Evolutionary conservation across 2,888 invertebrate genomes (phyloP), one percentile per base, ranked within the genome.

Genomic region (Clitarchus hookeri): DNA sequence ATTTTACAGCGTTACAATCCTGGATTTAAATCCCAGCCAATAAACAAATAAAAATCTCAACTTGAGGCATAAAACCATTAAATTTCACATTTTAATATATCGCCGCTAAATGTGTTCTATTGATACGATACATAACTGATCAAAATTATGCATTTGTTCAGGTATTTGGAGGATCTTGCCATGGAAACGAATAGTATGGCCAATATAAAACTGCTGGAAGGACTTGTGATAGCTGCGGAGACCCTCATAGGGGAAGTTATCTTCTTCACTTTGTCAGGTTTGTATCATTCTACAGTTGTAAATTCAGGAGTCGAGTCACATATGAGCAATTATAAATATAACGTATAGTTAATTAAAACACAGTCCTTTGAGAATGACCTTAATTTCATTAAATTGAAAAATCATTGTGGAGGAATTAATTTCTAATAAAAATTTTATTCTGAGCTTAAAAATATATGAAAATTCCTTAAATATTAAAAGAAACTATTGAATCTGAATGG

Each of bases 91-190:
- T 36, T 36, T 3, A 4, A 36, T 36, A 4, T 36, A 36, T 36
- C 36, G 4, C 36, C 4, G 36, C 36, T 36, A 36, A 36, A 36
- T 36, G 36, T 36, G 36, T 36, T 36, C 4, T 36, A 36, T 36
- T 36, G 36, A 4, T 65, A n/a, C 6, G 11, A 65, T 65, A 16
- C 16, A n/a, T 65, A 23, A 65, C 19, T 65, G 16, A 65, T 65
- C 65, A 65, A 9, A 8, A 2, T n/a, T 65, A 65, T 23, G 19
- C 23, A 65, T 65, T 65, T 65, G 23, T 89, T 23, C 88, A 95
- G 95, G 96, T 96, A 96, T 89, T 90, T 97, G 84, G 96, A 97
- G 91, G 96, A 97, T 89, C 91, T 97, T 79, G 96, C 96, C 0
- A 92, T 92, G 25, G 90, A 91, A 78, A 95, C 95, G 0, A 94